Base-by-base conservation (phyloP, 2,797 vertebrate genomes). In the Champsocephalus gunnari region DNA sequence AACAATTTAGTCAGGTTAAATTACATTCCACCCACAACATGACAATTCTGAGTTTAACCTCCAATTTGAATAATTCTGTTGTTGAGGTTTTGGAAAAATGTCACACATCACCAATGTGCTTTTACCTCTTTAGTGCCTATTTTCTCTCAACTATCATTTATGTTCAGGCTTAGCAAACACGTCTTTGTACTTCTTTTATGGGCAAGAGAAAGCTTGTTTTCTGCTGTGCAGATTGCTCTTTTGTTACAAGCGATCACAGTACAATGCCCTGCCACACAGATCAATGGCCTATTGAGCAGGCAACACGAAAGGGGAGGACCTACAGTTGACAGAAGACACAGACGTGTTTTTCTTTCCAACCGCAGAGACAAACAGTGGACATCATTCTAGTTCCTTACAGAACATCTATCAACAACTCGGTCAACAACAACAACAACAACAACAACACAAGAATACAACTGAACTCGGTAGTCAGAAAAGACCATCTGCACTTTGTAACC, bases 211-310 rank as follows among this genome's bases (percentile, higher is more conserved):
- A 51, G 2, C 47, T 38, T 44, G 71, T 66, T 53, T 87, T 91
- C 66, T 75, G 60, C 44, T 41, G 50, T 28, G 56, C 75, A 85
- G 71, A 88, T 89, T 80, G 66, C 71, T 77, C 71, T 81, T 75
- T 86, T 80, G 80, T 92, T 84, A 75, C 64, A 73, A 60, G 64
- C 21, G 79, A 92, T 84, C 81, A 59, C 81, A 71, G 67, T 21
- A 66, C 56, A 75, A 82, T 71, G 84, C 83, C 71, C 55, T 71
- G 79, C 72, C 68, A 55, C 74, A 71, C 74, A 71, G 83, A 92
- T 88, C 86, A 88, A 87, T 88, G 90, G 82, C 76, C 73, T 82
- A 82, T 89, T 91, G 87, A 77, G 72, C 67, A 38, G 59, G 32
- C n/a, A 84, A 88, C 81, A 86, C 53, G 77, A 79, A 88, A 88